Evolutionary conservation across 2,797 vertebrate species (phyloP), one percentile per base, ranked within the genome.

Genomic region (Tinamus major): DNA sequence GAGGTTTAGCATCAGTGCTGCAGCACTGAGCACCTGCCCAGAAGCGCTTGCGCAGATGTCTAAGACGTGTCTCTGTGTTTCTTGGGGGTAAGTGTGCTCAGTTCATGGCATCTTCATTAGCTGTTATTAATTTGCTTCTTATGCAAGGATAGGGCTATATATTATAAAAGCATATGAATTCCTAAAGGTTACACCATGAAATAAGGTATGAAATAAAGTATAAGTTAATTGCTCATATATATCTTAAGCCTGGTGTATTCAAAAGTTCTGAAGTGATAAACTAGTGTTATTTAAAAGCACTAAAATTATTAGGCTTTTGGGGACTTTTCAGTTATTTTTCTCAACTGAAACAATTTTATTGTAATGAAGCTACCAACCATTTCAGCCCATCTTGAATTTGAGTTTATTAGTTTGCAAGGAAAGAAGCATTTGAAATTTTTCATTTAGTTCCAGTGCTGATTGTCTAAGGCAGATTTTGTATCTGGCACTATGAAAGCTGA

Each of bases 11-110:
- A 7, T 98, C 97, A 64, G 98, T 97, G 4, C 93, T 97, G 97
- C 97, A 3, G 94, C 96, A 65, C 93, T 96, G 26, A 98, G 98
- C 88, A 98, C 98, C 10, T 98, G 98, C 5, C 97, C 96, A 7
- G 98, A 98, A 96, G 89, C 98, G 58, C 95, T 98, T 92, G 97
- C 96, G 17, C 97, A 98, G 96, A 98, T 98, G 98, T 97, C 98
- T 67, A 69, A 68, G 98, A 97, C 39, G 97, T 98, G 98, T 98
- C 97, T 83, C 97, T 94, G 17, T n/a, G 3, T 5, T 42, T 63
- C 11, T 76, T 26, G 7, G 49, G 21, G 10, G 9, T 35, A 6
- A 13, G 19, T 31, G 37, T 46, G 11, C 20, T 88, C 51, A 49
- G 35, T 75, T 61, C 41, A 27, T 37, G 58, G 31, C 26, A 68